phyloP scores from a whole-genome alignment of 2,888 invertebrate species.

The Ormyrus labotus region DNA sequence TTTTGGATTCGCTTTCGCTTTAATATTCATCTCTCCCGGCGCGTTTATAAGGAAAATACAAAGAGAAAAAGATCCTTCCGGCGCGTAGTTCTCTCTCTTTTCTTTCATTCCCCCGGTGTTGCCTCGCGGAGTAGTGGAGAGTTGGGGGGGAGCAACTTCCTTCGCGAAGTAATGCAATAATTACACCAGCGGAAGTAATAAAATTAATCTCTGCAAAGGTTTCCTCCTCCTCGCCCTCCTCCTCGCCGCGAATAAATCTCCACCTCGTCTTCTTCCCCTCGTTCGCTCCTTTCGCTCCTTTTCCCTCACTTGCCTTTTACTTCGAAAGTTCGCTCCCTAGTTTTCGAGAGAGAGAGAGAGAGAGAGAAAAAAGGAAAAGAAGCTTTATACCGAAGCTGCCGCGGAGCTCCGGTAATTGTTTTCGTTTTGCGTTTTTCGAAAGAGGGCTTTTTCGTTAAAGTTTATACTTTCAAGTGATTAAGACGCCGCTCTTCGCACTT shows the following conservation, averaged over 20 bases:
- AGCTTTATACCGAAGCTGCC: slow-evolving; percentile 4
- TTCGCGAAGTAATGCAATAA: slow-evolving; percentile 72
- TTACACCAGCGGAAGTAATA: slow-evolving; percentile 75
- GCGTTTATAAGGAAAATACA: slow-evolving; percentile 37
- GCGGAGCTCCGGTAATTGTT: slow-evolving; percentile 19
- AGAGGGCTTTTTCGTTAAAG: neutral
- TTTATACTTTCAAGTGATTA: neutral
- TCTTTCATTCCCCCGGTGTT: slow-evolving; percentile 1
- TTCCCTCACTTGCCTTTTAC: slow-evolving; percentile 14
- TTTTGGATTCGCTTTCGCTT: slow-evolving; percentile 23
- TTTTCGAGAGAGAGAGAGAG: neutral
- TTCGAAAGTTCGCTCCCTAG: slow-evolving; percentile 24
- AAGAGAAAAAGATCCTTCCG: slow-evolving; percentile 14
- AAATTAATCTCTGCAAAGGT: slow-evolving; percentile 72
- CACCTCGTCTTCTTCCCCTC: slow-evolving; percentile 46
- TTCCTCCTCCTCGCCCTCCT: slow-evolving; percentile 48
- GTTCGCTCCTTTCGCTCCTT: slow-evolving; percentile 51
- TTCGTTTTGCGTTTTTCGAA: neutral
- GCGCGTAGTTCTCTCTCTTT: neutral
- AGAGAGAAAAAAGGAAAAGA: neutral
- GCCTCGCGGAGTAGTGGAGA: neutral
- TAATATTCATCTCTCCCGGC: slow-evolving; percentile 35
- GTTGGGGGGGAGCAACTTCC: slow-evolving; percentile 62
- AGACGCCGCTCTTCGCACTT: too few species aligned
- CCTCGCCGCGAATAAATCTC: slow-evolving; percentile 40